These are phyloP conservation scores for Anastatus disparis DNA, from an alignment of 1,140 invertebrate genomes.

Conservation along the genomic window DNA sequence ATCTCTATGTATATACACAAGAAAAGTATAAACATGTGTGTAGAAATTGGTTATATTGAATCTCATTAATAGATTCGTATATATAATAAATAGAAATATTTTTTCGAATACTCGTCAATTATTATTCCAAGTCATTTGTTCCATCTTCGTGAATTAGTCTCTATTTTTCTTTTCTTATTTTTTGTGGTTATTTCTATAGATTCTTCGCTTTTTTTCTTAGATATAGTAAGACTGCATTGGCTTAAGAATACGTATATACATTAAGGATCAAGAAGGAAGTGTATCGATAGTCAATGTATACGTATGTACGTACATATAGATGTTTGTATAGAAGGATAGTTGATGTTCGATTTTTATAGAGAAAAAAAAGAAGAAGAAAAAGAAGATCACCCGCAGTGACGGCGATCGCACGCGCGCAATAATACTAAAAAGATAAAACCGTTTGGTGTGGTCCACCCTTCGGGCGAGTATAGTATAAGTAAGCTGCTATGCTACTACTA, in stretches of 20 bases:
- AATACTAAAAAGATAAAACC: constrained; percentile 68
- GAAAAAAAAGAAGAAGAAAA: too few relatives aligned
- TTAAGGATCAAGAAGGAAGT: too few relatives aligned
- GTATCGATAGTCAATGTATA: too few relatives aligned
- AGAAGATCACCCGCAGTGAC: constrained; percentile 43
- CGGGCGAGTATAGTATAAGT: too few relatives aligned
- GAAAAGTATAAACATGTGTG: too few relatives aligned
- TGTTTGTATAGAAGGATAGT: not conserved
- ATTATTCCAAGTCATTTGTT: not conserved
- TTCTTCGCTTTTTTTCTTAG: too few relatives aligned
- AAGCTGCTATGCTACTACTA: too few relatives aligned
- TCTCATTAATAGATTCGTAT: not conserved
- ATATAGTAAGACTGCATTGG: too few relatives aligned
- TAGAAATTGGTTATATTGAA: constrained; percentile 13
- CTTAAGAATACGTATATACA: not conserved
- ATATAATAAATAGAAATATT: not conserved
- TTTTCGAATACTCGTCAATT: not conserved
- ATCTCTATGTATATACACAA: too few relatives aligned
- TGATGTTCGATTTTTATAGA: constrained; percentile 21
- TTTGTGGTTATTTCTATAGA: too few relatives aligned
- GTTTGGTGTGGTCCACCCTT: constrained; percentile 35
- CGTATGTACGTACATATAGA: not conserved
- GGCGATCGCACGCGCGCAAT: constrained; percentile 63
- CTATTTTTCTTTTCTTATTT: not conserved
- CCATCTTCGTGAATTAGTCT: not conserved